Evolutionary conservation across 2,113 vertebrate species (phyloP).

Genomic region (Oncorhynchus clarkii): DNA sequence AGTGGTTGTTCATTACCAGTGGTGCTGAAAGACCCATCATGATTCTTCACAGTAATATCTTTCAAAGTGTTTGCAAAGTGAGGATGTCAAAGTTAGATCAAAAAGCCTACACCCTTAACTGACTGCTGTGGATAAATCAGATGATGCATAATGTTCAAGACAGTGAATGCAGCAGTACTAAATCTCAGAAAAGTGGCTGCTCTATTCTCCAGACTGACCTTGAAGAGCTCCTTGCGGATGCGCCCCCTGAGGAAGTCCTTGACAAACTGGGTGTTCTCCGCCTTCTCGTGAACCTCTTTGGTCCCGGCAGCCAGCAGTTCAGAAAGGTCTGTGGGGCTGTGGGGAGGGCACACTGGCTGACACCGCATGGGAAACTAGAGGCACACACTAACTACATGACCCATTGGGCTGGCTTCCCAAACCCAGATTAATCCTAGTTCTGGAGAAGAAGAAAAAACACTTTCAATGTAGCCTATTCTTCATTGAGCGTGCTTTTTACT

Average conservation of each 20-base stretch:
- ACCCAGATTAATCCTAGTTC: too few species aligned
- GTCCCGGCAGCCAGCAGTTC: slow-evolving; percentile 94
- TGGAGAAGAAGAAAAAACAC: too few species aligned
- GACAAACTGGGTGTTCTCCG: slow-evolving; percentile 92
- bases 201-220: slow-evolving; percentile 72
- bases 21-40: too few species aligned
- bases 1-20: too few species aligned
- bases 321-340: slow-evolving; percentile 85
- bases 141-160: too few species aligned
- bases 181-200: background rate
- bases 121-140: too few species aligned
- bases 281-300: slow-evolving; percentile 89
- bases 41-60: too few species aligned
- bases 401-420: background rate
- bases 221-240: slow-evolving; percentile 89
- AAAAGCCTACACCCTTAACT: too few species aligned
- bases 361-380: background rate
- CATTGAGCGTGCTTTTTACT: too few species aligned
- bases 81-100: too few species aligned
- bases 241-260: slow-evolving; percentile 93
- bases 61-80: too few species aligned
- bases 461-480: too few species aligned
- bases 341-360: background rate
- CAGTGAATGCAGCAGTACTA: background rate
- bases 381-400: background rate